Conservation (phyloP, 2,888 invertebrate species). For the Caenorhabditis doughertyi region DNA sequence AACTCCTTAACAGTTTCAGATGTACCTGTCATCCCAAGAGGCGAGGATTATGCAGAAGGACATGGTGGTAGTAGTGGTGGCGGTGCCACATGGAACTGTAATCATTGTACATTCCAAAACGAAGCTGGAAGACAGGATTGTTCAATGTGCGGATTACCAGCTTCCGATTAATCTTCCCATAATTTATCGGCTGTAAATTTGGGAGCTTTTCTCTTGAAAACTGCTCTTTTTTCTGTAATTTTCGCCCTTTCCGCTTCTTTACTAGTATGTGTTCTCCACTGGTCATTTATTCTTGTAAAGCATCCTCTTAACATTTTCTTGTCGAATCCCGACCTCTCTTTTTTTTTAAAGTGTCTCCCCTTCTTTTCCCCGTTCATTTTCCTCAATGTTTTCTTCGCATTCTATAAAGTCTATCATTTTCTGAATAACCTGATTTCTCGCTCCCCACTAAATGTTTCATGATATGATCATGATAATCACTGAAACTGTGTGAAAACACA, state of each 20-base stretch:
- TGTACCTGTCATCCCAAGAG: slow-evolving; percentile 30
- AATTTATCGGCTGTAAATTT: slow-evolving; percentile 44
- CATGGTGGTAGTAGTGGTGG: slow-evolving; percentile 10
- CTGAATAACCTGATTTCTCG: slow-evolving; percentile 13
- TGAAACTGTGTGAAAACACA: slow-evolving; percentile 49
- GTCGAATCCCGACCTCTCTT: neutral
- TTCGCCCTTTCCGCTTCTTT: neutral
- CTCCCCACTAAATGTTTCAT: neutral
- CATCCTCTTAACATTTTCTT: neutral
- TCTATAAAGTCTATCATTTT: neutral
- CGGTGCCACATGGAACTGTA: slow-evolving; percentile 74
- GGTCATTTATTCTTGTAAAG: slow-evolving; percentile 27
- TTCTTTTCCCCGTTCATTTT: neutral
- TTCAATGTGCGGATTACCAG: slow-evolving; percentile 81
- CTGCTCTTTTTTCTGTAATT: slow-evolving; percentile 14
- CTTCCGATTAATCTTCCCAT: slow-evolving; percentile 7
- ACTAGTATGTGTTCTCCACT: slow-evolving; percentile 47
- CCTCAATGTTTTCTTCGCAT: neutral
- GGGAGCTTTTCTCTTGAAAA: neutral
- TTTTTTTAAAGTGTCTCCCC: neutral
- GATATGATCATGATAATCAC: slow-evolving; percentile 26
- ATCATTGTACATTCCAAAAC: slow-evolving; percentile 81
- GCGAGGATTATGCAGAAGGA: neutral
- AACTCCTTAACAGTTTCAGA: slow-evolving; percentile 36
- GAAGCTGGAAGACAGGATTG: slow-evolving; percentile 73